Conservation (phyloP, 2,113 vertebrate genomes). For the Raphicerus campestris region DNA sequence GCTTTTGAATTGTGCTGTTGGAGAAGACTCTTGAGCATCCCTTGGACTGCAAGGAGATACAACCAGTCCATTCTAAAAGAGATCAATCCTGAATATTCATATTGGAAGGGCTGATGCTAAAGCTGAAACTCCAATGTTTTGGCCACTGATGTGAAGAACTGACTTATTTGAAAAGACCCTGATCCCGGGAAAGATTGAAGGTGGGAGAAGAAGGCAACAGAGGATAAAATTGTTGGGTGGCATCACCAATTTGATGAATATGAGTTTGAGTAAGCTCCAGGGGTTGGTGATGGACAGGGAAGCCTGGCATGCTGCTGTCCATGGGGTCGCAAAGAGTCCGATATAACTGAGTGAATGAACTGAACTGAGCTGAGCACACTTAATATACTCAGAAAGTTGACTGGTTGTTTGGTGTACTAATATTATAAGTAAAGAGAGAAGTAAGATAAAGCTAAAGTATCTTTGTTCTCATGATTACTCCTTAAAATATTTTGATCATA, state of each 20-base stretch:
- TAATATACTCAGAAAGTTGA: not conserved
- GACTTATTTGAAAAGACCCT: not conserved
- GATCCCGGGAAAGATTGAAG: not conserved
- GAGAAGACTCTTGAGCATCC: not conserved
- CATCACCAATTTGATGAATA: not conserved
- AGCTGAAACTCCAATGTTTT: not conserved
- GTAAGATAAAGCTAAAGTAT: not conserved
- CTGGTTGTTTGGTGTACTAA: not conserved
- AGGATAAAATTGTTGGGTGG: not conserved
- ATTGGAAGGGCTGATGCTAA: not conserved
- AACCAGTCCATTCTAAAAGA: not conserved
- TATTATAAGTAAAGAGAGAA: not conserved
- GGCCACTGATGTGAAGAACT: not conserved
- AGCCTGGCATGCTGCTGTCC: not conserved
- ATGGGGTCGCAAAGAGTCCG: rapidly evolving
- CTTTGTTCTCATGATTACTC: not conserved
- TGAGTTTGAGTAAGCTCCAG: not conserved
- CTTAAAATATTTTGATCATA: not conserved
- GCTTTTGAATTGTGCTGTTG: not conserved
- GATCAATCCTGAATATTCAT: not conserved
- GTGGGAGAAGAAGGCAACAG: not conserved
- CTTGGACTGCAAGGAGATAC: not conserved
- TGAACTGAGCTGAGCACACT: not conserved
- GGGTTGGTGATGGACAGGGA: not conserved
- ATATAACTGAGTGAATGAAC: not conserved